phyloP scores from a whole-genome alignment of 2,113 vertebrate species.

The Scopus umbretta region DNA sequence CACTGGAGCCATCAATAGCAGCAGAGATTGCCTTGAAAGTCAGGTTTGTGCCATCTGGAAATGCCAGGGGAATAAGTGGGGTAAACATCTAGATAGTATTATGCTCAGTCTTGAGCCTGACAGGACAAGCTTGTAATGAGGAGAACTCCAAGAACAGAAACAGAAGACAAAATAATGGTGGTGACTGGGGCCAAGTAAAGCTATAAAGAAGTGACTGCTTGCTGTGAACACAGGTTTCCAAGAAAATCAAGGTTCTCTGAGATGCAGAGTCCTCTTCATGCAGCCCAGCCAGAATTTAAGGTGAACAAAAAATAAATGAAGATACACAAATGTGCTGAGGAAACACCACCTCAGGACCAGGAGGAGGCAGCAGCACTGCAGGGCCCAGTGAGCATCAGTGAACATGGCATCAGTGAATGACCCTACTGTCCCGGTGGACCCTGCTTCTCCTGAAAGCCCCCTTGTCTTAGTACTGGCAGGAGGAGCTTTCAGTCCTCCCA shows the following conservation, averaged over 20 bases:
- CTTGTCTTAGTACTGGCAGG: not conserved
- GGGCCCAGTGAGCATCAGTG: not conserved
- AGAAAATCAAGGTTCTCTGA: not conserved
- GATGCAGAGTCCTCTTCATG: not conserved
- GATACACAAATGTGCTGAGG: not conserved
- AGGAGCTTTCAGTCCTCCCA: not conserved
- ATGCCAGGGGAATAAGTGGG: not conserved
- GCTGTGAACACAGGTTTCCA: not conserved
- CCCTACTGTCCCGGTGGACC: not conserved
- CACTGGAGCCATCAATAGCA: constrained; percentile 8
- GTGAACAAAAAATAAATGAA: not conserved
- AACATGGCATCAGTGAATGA: not conserved
- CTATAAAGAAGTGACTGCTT: not conserved
- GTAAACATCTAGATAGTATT: not conserved
- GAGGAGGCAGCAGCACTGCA: not conserved
- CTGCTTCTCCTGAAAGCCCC: not conserved
- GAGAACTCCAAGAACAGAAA: not conserved
- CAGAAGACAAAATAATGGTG: not conserved
- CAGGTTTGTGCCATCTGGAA: constrained; percentile 70
- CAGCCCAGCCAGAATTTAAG: not conserved
- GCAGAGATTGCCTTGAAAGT: constrained; percentile 2
- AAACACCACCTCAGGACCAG: not conserved
- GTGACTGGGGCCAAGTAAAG: not conserved
- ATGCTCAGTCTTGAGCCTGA: not conserved
- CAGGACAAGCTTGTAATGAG: not conserved